A percentile compares a stretch with the other conserved stretches of the same genome.
These are phyloP conservation scores for Aphelenchoides bicaudatus DNA, from an alignment of 2,888 invertebrate species.

Conservation along the genomic window DNA sequence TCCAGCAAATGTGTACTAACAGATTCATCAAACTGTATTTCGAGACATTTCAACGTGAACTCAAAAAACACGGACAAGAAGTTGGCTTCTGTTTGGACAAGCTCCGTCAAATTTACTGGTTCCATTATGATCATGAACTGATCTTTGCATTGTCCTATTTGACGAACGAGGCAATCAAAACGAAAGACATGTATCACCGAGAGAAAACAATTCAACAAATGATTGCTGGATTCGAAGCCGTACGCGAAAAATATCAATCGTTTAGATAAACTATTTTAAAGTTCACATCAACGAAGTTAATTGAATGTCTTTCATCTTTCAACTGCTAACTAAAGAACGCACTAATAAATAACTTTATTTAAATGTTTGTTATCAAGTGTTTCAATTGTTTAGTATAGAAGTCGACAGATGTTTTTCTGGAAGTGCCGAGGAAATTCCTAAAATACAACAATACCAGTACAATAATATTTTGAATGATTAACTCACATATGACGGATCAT, in stretches of 20 bases:
- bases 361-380: too few relatives aligned
- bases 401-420: not conserved
- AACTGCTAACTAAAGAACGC: too few relatives aligned
- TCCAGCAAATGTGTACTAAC: slow-evolving; percentile 16
- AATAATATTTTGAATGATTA: too few relatives aligned
- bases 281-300: too few relatives aligned
- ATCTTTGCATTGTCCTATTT: not conserved
- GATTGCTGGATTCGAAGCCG: slow-evolving; percentile 18
- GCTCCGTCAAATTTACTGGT: slow-evolving; percentile 10
- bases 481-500: slow-evolving; percentile 1
- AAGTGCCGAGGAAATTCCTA: not conserved
- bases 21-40: slow-evolving; percentile 13
- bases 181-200: not conserved
- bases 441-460: too few relatives aligned
- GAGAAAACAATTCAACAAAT: slow-evolving; percentile 13
- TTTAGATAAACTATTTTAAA: too few relatives aligned
- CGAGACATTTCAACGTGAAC: slow-evolving; percentile 4
- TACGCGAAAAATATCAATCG: slow-evolving; percentile 16
- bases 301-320: too few relatives aligned
- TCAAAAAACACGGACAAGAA: slow-evolving; percentile 7
- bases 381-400: not conserved
- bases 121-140: slow-evolving; percentile 3
- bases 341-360: too few relatives aligned
- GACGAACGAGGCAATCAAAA: slow-evolving; percentile 13
- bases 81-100: slow-evolving; percentile 5